Evolutionary conservation across 1,140 invertebrate genomes (phyloP).

Genomic region (Eurosta solidaginis): DNA sequence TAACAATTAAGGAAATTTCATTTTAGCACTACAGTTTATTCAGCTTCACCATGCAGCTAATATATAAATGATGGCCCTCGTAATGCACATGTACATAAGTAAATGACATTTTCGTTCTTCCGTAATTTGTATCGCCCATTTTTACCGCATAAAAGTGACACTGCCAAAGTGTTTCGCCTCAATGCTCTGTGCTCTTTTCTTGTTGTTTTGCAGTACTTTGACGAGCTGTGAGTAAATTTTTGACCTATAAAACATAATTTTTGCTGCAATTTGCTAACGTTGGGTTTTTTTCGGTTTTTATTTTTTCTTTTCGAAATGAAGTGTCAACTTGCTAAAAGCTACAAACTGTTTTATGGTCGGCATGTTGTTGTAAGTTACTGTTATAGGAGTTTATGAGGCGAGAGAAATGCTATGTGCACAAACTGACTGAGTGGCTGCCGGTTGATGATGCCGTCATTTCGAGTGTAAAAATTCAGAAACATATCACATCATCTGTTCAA

Average conservation of each 20-base stretch:
- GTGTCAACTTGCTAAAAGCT: background rate
- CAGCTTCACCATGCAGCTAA: too few species aligned
- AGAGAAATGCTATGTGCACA: too few species aligned
- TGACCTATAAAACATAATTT: conserved; percentile 6
- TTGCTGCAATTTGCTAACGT: too few species aligned
- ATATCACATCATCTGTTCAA: background rate
- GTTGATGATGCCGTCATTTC: background rate
- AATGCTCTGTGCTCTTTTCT: too few species aligned
- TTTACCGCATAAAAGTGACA: too few species aligned
- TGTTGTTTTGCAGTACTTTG: too few species aligned
- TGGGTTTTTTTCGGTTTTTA: too few species aligned
- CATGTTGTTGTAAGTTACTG: background rate
- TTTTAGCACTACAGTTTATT: too few species aligned
- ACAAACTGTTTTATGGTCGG: background rate
- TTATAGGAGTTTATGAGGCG: background rate
- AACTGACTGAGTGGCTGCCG: too few species aligned
- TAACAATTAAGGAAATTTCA: too few species aligned
- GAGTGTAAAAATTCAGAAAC: background rate
- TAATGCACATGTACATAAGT: background rate
- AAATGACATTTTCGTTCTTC: background rate
- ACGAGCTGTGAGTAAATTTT: conserved; percentile 4
- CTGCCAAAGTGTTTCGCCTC: too few species aligned
- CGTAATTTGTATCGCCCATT: background rate
- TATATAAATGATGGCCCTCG: background rate
- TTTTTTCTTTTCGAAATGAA: background rate